Evolutionary conservation across 2,888 invertebrate species (phyloP).

Genomic region (Sphaerophoria rueppellii): DNA sequence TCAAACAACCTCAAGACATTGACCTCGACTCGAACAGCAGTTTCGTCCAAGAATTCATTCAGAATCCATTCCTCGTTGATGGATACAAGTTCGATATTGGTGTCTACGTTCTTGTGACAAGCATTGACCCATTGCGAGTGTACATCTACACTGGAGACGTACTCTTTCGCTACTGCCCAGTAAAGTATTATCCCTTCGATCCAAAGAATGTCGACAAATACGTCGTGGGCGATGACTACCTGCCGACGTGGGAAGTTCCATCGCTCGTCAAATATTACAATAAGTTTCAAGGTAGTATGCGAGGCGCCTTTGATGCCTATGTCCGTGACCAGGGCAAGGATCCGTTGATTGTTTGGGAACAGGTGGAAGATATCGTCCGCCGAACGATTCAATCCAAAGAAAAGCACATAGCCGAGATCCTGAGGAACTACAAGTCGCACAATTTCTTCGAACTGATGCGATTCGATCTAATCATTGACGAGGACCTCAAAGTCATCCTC

Average conservation of each 20-base stretch:
- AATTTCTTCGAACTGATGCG: slow-evolving; percentile 97
- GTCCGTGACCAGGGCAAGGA: slow-evolving; percentile 87
- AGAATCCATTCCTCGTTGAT: slow-evolving; percentile 93
- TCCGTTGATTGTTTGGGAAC: slow-evolving; percentile 89
- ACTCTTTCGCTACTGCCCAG: slow-evolving; percentile 94
- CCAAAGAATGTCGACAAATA: slow-evolving; percentile 91
- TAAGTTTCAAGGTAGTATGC: slow-evolving; percentile 91
- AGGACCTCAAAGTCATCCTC: slow-evolving; percentile 91
- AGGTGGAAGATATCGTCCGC: slow-evolving; percentile 90
- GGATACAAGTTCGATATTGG: slow-evolving; percentile 98
- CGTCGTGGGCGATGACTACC: slow-evolving; percentile 96
- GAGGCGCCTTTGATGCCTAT: slow-evolving; percentile 92
- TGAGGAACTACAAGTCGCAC: slow-evolving; percentile 83
- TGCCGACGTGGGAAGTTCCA: slow-evolving; percentile 96
- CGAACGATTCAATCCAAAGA: slow-evolving; percentile 89
- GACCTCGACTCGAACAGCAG: slow-evolving; percentile 87
- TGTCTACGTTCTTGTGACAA: slow-evolving; percentile 95
- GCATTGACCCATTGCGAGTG: slow-evolving; percentile 93
- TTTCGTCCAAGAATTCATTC: slow-evolving; percentile 96
- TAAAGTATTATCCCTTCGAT: slow-evolving; percentile 95
- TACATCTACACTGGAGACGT: slow-evolving; percentile 96
- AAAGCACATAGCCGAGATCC: slow-evolving; percentile 85
- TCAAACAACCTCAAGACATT: slow-evolving; percentile 87
- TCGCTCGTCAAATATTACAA: slow-evolving; percentile 88
- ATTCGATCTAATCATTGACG: slow-evolving; percentile 96